A percentile compares a stretch with the other conserved stretches of the same genome.
phyloP scores from a whole-genome alignment of 92 coral and sea anemone species.

The Palythoa grandis region DNA sequence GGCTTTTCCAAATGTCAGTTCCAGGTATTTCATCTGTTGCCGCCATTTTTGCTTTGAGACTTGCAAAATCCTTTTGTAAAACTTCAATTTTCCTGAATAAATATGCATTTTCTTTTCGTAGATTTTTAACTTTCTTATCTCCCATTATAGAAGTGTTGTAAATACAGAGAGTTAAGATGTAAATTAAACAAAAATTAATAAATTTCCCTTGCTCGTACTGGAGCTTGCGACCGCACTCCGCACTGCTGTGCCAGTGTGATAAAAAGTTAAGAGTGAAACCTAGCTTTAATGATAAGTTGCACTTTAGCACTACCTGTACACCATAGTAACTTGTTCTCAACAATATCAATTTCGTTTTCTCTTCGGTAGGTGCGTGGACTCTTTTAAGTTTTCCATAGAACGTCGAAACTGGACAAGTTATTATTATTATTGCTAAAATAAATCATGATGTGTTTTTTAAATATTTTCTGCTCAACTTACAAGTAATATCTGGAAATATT shows the following conservation, averaged over 20 bases:
- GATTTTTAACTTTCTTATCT: slow-evolving; percentile 3
- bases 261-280: no score
- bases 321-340: no score
- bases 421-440: no score
- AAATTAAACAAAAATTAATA: background rate
- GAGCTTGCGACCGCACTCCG: background rate
- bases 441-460: no score
- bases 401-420: no score
- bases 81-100: slow-evolving; percentile 12
- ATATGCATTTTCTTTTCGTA: slow-evolving; percentile 21
- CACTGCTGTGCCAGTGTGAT: background rate
- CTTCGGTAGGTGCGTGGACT: background rate
- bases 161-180: background rate
- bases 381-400: no score
- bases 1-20: background rate
- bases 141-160: background rate
- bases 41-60: slow-evolving; percentile 4
- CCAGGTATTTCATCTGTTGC: background rate
- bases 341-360: background rate
- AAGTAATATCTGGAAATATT: no score
- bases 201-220: background rate
- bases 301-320: no score
- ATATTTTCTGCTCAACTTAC: no score
- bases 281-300: no score
- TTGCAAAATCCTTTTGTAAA: background rate